phyloP scores from a whole-genome alignment of 2,888 invertebrate genomes.

The Crematogaster levior region DNA sequence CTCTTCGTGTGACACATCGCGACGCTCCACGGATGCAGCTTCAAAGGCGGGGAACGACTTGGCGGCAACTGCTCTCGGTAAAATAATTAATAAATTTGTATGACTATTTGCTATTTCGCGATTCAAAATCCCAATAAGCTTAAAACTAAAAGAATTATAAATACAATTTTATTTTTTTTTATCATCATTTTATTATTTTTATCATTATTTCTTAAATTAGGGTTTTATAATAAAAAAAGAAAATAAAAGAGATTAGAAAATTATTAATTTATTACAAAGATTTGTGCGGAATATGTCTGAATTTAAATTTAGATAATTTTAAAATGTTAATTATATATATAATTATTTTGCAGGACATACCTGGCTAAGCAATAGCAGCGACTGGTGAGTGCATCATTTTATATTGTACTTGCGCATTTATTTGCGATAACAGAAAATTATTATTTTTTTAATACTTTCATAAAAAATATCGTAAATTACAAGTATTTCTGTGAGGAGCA shows the following conservation, averaged over 20 bases:
- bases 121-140: not conserved
- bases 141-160: not conserved
- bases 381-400: not conserved
- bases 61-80: not conserved
- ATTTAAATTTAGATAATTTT: not conserved
- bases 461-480: not conserved
- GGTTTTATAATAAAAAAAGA: not conserved
- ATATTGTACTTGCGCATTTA: constrained; percentile 10
- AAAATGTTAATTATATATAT: not conserved
- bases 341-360: not conserved
- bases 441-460: not conserved
- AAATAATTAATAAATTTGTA: not conserved
- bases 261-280: not conserved
- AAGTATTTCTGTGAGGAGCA: not conserved
- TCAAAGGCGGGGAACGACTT: not conserved
- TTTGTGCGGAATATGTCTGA: not conserved
- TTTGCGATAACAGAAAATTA: not conserved
- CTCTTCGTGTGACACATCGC: not conserved
- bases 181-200: not conserved
- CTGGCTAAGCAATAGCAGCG: not conserved
- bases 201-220: not conserved
- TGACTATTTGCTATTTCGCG: not conserved
- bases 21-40: not conserved
- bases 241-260: not conserved
- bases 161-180: not conserved